phyloP scores from a whole-genome alignment of 2,113 vertebrate species.

The Clarias gariepinus region DNA sequence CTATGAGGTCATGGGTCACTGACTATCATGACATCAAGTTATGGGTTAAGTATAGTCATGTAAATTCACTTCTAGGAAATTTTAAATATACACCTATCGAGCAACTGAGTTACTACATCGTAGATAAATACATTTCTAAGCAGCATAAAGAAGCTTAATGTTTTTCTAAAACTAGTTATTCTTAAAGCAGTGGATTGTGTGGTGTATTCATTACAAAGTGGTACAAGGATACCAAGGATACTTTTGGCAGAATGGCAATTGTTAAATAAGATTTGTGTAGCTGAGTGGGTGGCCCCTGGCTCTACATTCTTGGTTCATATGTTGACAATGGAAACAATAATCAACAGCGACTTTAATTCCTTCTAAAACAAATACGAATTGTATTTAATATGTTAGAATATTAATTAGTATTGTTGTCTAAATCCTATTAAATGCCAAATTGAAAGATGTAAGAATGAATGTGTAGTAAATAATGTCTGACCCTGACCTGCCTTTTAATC shows the following conservation, averaged over 20 bases:
- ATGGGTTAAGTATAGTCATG: not conserved
- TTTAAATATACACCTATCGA: not conserved
- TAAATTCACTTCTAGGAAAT: constrained; percentile 19
- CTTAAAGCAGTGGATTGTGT: not conserved
- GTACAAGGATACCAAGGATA: not conserved
- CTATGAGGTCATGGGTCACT: not conserved
- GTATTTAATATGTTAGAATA: not conserved
- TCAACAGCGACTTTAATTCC: not conserved
- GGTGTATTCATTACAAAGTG: not conserved
- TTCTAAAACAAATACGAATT: not conserved
- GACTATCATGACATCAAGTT: not conserved
- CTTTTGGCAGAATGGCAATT: not conserved
- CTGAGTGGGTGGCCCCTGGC: not conserved
- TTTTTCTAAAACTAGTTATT: constrained; percentile 8
- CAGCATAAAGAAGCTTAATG: constrained; percentile 16
- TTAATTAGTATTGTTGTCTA: not conserved
- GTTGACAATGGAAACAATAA: not conserved
- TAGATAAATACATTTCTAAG: constrained; percentile 13
- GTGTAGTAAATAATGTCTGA: not conserved
- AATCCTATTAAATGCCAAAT: not conserved
- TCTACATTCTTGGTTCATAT: not conserved
- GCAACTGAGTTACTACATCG: constrained; percentile 16
- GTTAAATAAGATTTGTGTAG: not conserved
- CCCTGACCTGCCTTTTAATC: not conserved
- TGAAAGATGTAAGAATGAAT: not conserved